Base-by-base conservation (phyloP, 2,888 invertebrate genomes). In the Bedellia somnulentella region DNA sequence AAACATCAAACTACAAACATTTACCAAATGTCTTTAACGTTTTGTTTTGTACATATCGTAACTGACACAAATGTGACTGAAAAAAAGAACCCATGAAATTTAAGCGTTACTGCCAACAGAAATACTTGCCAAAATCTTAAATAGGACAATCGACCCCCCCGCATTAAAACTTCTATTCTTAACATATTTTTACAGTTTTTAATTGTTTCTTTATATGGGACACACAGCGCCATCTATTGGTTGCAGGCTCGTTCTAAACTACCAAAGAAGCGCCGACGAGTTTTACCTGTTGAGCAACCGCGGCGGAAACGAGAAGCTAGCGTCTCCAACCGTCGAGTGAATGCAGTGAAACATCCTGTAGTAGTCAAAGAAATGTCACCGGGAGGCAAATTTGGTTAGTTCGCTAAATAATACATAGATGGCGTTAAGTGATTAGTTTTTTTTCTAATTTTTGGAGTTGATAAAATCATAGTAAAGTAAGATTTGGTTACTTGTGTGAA, bases 261-360 rank as follows among this genome's bases (percentile, higher is more conserved):
- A 43, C 95, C 95, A 1, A 95, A 95, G 75, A 89, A 92, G 57
- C 78, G 93, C 27, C 79, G 95, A 40, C 80, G 93, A 30, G 93
- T 96, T 2, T 67, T 95, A 17, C 93, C 93, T 0, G 92, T 93
- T 8, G 93, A 93, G 51, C 87, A 89, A 47, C 88, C 89, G 0
- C 75, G 89, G n/a, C 77, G 87, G 30, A 86, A 87, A 54, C 81
- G 86, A 43, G 81, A 83, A 18, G 82, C 79, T 27, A 70, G 76
- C 45, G 78, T 80, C 44, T 79, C 82, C 43, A 85, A 86, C 47
- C 80, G 89, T 34, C 78, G 90, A 31, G 84, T 89, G 59, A 89
- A 89, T 52, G 89, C 89, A 29, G 86, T 89, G 38, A 92, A 92
- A 63, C 85, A 86, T 40, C 80, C 80, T 1, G 81, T 82, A 1